A percentile compares a stretch with the other conserved stretches of the same genome.
phyloP scores from a whole-genome alignment of 92 coral and sea anemone genomes.

The Actinernus sp. region DNA sequence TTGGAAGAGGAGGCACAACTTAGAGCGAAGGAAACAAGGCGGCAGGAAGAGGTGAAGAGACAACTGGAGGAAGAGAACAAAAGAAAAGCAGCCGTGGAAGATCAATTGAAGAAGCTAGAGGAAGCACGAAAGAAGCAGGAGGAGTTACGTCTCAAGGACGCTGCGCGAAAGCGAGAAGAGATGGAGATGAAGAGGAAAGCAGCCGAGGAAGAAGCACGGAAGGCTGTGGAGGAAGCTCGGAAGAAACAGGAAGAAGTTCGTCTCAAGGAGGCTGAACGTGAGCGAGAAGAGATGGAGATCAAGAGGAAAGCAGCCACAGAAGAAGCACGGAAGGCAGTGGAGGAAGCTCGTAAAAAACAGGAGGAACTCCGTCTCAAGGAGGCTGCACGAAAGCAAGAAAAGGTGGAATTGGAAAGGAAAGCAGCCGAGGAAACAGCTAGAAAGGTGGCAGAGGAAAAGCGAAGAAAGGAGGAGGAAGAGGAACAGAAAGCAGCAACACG shows the following conservation, averaged over 20 bases:
- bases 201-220: not conserved
- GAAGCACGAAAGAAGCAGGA: not conserved
- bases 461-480: not conserved
- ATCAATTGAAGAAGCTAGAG: not conserved
- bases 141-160: not conserved
- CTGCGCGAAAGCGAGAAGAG: not conserved
- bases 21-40: no score
- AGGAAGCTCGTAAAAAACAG: not conserved
- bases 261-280: not conserved
- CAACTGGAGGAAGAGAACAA: not conserved
- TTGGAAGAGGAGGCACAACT: no score
- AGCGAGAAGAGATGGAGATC: not conserved
- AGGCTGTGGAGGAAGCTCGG: not conserved
- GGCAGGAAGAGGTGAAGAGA: no score
- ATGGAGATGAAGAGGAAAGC: not conserved
- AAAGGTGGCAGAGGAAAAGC: not conserved
- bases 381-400: not conserved
- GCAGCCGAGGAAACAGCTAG: not conserved
- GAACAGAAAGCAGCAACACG: not conserved
- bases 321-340: not conserved
- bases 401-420: no score
- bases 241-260: not conserved
- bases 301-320: not conserved
- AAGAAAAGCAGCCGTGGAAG: not conserved
- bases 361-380: not conserved